These are phyloP conservation scores for Syritta pipiens DNA, from an alignment of 2,888 invertebrate species.

Conservation along the genomic window DNA sequence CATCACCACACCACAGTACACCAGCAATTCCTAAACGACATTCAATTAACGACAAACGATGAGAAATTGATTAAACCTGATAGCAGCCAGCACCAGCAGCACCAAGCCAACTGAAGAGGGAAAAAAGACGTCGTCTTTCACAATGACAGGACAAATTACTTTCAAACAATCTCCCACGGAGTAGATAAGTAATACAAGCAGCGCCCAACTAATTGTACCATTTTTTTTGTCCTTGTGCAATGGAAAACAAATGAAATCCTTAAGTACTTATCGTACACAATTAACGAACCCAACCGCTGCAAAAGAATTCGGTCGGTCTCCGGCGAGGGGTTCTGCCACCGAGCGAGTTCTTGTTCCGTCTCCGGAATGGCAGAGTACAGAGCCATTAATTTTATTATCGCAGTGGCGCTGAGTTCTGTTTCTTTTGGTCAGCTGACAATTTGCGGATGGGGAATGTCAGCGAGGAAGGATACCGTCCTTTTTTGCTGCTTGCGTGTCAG, in stretches of 20 bases:
- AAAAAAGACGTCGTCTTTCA: constrained; percentile 50
- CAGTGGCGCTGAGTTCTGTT: constrained; percentile 43
- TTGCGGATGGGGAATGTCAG: not conserved
- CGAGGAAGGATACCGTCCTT: too few species aligned
- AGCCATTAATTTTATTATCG: constrained; percentile 65
- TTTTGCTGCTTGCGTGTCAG: not conserved
- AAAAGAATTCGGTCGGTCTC: constrained; percentile 8
- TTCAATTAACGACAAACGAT: constrained; percentile 69
- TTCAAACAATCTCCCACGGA: constrained; percentile 59
- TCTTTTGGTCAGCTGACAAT: constrained; percentile 39
- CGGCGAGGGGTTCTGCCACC: too few species aligned
- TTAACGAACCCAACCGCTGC: constrained; percentile 45
- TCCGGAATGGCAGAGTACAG: constrained; percentile 31
- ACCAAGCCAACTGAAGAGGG: constrained; percentile 14
- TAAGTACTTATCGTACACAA: constrained; percentile 65
- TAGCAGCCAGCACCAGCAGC: too few species aligned
- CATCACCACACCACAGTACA: constrained; percentile 6
- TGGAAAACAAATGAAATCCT: constrained; percentile 62
- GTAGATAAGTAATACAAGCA: constrained; percentile 38
- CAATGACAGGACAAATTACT: constrained; percentile 68
- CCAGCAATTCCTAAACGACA: constrained; percentile 56
- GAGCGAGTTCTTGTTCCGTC: constrained; percentile 26
- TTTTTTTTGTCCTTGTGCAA: constrained; percentile 32
- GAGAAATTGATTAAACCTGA: constrained; percentile 66
- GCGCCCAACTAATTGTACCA: constrained; percentile 36